Percentiles rank a stretch among this genome's conserved stretches.
Evolutionary conservation across 2,113 vertebrate genomes (phyloP).

Genomic region (Onychostruthus taczanowskii): DNA sequence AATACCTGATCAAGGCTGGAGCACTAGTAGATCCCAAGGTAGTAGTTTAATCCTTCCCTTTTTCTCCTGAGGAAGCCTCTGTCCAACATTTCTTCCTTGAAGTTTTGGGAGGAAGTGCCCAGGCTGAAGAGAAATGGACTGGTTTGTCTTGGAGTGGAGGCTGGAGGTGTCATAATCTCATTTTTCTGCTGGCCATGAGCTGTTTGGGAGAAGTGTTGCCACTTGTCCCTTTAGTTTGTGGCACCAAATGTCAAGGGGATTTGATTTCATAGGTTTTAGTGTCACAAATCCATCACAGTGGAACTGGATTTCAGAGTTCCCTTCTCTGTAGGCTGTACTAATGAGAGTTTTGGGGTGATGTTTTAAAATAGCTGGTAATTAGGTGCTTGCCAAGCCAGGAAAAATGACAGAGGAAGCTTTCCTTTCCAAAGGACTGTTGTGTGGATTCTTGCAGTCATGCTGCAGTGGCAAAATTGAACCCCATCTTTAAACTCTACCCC

Average conservation of each 20-base stretch:
- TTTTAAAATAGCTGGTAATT: neutral
- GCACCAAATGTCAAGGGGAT: neutral
- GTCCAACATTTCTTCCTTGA: neutral
- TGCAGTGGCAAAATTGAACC: neutral
- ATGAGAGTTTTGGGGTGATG: slow-evolving; percentile 10
- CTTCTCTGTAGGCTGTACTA: neutral
- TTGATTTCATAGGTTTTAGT: neutral
- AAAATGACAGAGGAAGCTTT: slow-evolving; percentile 3
- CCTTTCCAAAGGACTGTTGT: neutral
- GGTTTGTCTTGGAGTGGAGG: neutral
- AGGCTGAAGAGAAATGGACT: neutral
- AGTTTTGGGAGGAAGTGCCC: neutral
- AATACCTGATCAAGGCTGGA: slow-evolving; percentile 94
- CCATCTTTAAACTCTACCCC: slow-evolving; percentile 31
- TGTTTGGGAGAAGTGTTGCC: neutral
- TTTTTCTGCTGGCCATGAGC: neutral
- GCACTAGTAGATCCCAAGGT: slow-evolving; percentile 90
- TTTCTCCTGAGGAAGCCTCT: neutral
- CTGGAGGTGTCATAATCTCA: neutral
- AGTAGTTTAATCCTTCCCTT: neutral
- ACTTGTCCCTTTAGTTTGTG: neutral
- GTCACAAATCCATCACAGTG: neutral
- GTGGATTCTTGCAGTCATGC: neutral
- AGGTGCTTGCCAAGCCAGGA: neutral
- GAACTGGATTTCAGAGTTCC: neutral